Evolutionary conservation across 2,797 vertebrate genomes (phyloP).

Genomic region (Gymnoscopelus braueri): DNA sequence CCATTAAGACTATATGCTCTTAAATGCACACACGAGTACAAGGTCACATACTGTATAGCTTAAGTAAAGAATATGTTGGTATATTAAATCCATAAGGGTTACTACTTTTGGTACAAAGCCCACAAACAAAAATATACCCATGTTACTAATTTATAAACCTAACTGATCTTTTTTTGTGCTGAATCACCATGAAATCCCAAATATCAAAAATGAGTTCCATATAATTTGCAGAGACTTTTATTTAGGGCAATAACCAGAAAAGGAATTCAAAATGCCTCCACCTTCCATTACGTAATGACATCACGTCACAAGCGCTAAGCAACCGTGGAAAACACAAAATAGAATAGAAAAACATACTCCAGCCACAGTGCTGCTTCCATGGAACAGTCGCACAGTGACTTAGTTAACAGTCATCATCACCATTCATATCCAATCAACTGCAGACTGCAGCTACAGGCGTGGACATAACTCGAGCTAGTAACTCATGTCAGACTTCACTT

Average conservation of each 20-base stretch:
- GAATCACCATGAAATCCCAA: not conserved
- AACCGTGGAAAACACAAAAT: constrained; percentile 62
- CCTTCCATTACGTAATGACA: constrained; percentile 58
- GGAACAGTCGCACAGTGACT: constrained; percentile 17
- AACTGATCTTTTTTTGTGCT: not conserved
- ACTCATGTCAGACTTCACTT: no score
- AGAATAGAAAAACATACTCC: constrained; percentile 71
- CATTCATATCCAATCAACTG: constrained; percentile 1
- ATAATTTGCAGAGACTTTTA: constrained; percentile 27
- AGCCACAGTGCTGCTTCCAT: constrained; percentile 19
- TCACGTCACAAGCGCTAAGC: constrained; percentile 60
- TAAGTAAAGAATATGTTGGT: no score
- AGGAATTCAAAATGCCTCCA: constrained; percentile 65
- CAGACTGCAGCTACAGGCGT: no score
- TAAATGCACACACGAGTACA: not conserved
- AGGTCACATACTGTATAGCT: no score
- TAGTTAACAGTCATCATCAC: constrained; percentile 6
- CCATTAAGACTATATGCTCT: not conserved
- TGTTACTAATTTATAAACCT: no score
- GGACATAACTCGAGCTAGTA: no score
- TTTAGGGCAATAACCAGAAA: constrained; percentile 50
- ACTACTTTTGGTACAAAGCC: no score
- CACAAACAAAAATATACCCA: not conserved
- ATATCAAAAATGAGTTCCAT: constrained; percentile 2
- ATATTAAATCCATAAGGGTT: no score